Conservation (phyloP, 1,140 invertebrate genomes). For the Platyura marginata region DNA sequence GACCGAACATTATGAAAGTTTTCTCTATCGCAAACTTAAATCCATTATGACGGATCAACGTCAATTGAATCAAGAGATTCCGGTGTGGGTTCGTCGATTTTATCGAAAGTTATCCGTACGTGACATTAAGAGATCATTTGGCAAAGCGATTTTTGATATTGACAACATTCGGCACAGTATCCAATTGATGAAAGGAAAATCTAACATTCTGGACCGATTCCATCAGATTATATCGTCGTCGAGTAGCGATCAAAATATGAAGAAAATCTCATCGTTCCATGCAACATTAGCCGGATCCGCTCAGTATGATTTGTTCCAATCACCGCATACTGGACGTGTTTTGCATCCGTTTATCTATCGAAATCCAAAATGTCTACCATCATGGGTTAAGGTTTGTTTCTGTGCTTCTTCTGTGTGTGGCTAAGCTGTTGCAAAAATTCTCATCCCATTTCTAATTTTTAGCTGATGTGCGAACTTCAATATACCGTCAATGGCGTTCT, state of each 20-base stretch:
- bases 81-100: slow-evolving; percentile 25
- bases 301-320: slow-evolving; percentile 19
- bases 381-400: slow-evolving; percentile 14
- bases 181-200: slow-evolving; percentile 2
- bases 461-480: slow-evolving; percentile 18
- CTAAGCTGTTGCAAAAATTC: slow-evolving; percentile 2
- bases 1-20: slow-evolving; percentile 35
- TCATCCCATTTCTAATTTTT: slow-evolving; percentile 9
- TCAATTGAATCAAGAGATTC: slow-evolving; percentile 8
- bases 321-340: slow-evolving; percentile 16
- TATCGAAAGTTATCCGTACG: slow-evolving; percentile 39
- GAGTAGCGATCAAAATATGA: slow-evolving; percentile 1
- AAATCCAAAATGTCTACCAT: slow-evolving; percentile 12
- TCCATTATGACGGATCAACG: slow-evolving; percentile 10
- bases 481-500: slow-evolving; percentile 17
- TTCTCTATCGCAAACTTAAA: slow-evolving; percentile 28
- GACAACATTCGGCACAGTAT: slow-evolving; percentile 14
- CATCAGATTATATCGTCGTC: slow-evolving; percentile 9
- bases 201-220: slow-evolving; percentile 24
- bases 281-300: slow-evolving; percentile 12
- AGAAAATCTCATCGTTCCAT: slow-evolving; percentile 11
- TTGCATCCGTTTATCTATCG: slow-evolving; percentile 22
- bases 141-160: slow-evolving; percentile 34
- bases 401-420: slow-evolving; percentile 5
- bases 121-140: slow-evolving; percentile 36